phyloP scores from a whole-genome alignment of 2,113 vertebrate genomes.

The Acanthochromis polyacanthus region DNA sequence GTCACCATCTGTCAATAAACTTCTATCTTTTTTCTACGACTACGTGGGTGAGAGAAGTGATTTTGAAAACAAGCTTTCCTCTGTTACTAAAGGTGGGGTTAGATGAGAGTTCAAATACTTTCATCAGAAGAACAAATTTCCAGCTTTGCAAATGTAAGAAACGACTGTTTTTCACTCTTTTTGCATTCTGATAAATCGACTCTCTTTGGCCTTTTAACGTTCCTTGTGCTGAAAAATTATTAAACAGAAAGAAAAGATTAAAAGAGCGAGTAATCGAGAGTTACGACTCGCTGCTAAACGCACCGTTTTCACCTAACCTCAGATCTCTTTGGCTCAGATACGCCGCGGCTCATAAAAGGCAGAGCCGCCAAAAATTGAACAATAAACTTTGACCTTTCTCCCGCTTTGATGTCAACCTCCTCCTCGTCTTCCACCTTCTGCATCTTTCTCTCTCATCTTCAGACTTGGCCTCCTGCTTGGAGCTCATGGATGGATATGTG shows the following conservation, averaged over 20 bases:
- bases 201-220: not conserved
- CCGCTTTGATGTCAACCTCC: conserved; percentile 51
- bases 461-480: conserved; percentile 13
- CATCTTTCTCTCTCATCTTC: conserved; percentile 53
- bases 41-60: not conserved
- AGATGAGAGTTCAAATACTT: not conserved
- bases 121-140: too few species aligned
- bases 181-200: too few species aligned
- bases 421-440: conserved; percentile 41
- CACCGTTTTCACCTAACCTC: not conserved
- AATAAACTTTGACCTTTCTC: conserved; percentile 65
- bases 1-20: too few species aligned
- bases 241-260: not conserved
- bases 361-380: conserved; percentile 37
- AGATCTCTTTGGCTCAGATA: not conserved
- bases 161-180: not conserved
- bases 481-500: conserved; percentile 38
- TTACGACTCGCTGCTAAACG: not conserved
- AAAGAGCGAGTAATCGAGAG: not conserved
- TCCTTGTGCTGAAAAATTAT: not conserved
- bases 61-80: not conserved
- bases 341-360: conserved; percentile 29
- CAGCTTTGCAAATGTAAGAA: not conserved
- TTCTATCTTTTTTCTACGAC: not conserved
- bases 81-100: not conserved